Evolutionary conservation across 2,113 vertebrate genomes (phyloP).

Genomic region (Elanus axillaris): DNA sequence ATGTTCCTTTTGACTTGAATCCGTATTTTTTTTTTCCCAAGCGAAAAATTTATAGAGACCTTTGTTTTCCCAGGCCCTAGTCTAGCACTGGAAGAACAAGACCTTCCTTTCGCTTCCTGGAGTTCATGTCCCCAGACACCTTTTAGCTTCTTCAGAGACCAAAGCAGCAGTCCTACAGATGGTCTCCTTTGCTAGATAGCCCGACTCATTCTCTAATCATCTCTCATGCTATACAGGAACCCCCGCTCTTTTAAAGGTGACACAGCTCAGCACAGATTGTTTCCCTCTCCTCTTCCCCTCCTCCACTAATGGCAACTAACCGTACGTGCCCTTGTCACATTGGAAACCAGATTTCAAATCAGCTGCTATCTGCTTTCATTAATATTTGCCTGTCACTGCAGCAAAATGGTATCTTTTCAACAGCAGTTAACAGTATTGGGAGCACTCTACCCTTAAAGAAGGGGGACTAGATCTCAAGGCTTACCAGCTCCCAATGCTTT

Average conservation of each 20-base stretch:
- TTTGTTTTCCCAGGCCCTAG: conserved; percentile 10
- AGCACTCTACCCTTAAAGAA: background rate
- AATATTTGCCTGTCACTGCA: background rate
- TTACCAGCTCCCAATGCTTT: background rate
- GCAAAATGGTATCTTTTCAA: background rate
- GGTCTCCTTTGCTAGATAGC: background rate
- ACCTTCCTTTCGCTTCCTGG: background rate
- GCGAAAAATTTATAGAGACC: background rate
- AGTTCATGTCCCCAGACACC: background rate
- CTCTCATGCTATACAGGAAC: background rate
- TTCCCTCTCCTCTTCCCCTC: background rate
- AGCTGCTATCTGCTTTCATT: background rate
- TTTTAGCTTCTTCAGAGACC: background rate
- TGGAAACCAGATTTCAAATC: background rate
- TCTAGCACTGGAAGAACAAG: background rate
- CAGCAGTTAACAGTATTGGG: background rate
- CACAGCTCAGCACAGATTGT: conserved; percentile 45
- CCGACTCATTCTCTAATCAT: background rate
- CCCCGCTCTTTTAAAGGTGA: background rate
- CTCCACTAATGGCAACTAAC: background rate
- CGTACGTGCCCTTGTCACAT: rapidly evolving
- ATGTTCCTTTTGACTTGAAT: background rate
- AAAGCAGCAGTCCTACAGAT: conserved; percentile 3
- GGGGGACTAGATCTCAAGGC: background rate
- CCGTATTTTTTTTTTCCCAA: background rate